These are phyloP conservation scores for Podiceps cristatus DNA, from an alignment of 2,113 vertebrate genomes.

Conservation along the genomic window DNA sequence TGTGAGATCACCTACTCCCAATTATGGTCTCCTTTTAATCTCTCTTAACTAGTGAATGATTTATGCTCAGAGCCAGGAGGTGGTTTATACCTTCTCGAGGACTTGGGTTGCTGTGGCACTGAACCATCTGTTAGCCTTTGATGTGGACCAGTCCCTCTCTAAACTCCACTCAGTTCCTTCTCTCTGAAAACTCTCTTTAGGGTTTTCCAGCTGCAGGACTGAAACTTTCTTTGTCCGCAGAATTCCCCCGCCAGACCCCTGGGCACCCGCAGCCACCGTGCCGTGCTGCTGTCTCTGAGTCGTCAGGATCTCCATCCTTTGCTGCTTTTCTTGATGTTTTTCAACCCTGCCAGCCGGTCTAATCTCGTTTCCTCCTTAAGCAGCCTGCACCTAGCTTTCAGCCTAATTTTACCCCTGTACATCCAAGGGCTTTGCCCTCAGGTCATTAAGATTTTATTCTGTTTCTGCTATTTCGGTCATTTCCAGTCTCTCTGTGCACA, in stretches of 20 bases:
- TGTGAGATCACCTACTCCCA: neutral
- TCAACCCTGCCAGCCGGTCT: neutral
- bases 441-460: neutral
- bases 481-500: neutral
- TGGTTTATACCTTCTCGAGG: neutral
- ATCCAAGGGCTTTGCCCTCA: neutral
- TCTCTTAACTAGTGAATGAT: neutral
- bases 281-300: rapidly evolving
- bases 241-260: too few species aligned
- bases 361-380: neutral
- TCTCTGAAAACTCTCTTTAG: neutral
- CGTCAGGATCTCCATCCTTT: neutral
- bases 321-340: neutral
- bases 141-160: rapidly evolving
- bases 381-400: neutral
- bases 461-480: neutral
- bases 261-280: neutral
- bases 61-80: neutral
- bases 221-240: rapidly evolving
- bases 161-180: neutral
- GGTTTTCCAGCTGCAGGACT: neutral
- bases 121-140: rapidly evolving
- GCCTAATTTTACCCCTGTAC: neutral
- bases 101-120: neutral
- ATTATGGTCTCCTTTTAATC: neutral